Base-by-base conservation (phyloP, 2,888 invertebrate species). In the Yponomeuta sedellus region DNA sequence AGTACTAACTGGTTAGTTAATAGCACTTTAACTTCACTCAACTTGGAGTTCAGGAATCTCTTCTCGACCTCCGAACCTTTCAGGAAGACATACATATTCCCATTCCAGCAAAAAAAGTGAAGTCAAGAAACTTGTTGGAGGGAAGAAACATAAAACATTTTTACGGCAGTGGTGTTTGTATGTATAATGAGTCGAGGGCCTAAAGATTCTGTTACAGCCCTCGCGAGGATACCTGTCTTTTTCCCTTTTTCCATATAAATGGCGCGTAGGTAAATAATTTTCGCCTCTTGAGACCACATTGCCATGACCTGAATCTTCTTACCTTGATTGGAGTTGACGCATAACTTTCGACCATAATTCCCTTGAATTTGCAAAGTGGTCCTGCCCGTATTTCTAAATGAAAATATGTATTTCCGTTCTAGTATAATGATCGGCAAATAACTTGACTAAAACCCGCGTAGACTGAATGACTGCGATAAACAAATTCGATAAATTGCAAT, bases 171-270 rank as follows among this genome's bases (percentile, higher is more conserved):
- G 57, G 57, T 64, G 62, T 62, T 62, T 62, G 19, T 52, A 52
- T 40, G 63, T 64, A 63, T 63, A 64, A 64, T 57, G 64, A 64
- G 64, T 56, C 28, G 28, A n/a, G 64, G 64, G 57, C 39, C 20
- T 6, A 11, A 63, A 44, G 63, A 63, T 63, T 44, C 44, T 63
- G 44, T 64, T 63, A 59, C 64, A 20, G n/a, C 34, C 59, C 66
- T 40, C 66, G 19, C 39, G 66, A 59, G 66, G 58, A 66, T 66
- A 66, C 63, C 66, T 66, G 66, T 66, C 59, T 58, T 66, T 57
- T 39, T 44, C 22, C 63, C 25, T 61, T 61, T 61, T 61, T n/a
- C 25, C 25, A 25, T 10, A 25, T 5, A 59, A 52, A n/a, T 61
- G 11, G 61, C n/a, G 25, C 44, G 19, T 44, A 34, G 34, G 34